Evolutionary conservation across 2,113 vertebrate genomes (phyloP).

Genomic region (Eclectus roratus): DNA sequence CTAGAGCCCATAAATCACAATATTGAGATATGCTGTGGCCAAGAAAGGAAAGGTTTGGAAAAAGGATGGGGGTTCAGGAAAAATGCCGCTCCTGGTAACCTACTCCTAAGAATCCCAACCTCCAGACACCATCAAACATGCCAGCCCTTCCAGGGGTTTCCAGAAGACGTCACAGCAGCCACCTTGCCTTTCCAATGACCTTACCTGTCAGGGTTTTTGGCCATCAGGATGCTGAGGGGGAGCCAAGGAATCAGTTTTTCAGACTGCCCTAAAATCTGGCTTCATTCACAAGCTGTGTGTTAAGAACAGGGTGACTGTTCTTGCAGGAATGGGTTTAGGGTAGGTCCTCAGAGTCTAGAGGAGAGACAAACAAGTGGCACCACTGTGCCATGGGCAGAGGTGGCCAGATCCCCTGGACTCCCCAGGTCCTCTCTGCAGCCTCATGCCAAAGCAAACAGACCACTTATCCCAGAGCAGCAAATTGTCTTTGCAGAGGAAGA

Average conservation of each 20-base stretch:
- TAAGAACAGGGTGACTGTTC: background rate
- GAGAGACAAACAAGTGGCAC: background rate
- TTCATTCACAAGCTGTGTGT: background rate
- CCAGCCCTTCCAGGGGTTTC: background rate
- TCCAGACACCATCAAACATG: background rate
- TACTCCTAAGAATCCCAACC: background rate
- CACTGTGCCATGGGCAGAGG: background rate
- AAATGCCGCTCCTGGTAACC: background rate
- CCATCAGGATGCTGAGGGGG: background rate
- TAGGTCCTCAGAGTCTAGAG: background rate
- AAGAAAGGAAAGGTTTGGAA: constrained; percentile 12
- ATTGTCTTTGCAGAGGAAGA: background rate
- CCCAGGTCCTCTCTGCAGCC: background rate
- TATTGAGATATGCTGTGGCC: background rate
- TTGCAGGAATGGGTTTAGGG: background rate
- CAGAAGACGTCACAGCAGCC: background rate
- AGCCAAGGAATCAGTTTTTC: background rate
- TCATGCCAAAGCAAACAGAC: background rate
- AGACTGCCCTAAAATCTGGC: background rate
- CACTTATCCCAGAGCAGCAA: background rate
- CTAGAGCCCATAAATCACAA: constrained; percentile 1
- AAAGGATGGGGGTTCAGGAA: background rate
- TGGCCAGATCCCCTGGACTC: background rate
- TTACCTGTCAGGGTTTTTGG: background rate
- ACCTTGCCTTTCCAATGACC: background rate